These are phyloP conservation scores for Cynopterus sphinx DNA, from an alignment of 2,797 vertebrate species.

Conservation along the genomic window DNA sequence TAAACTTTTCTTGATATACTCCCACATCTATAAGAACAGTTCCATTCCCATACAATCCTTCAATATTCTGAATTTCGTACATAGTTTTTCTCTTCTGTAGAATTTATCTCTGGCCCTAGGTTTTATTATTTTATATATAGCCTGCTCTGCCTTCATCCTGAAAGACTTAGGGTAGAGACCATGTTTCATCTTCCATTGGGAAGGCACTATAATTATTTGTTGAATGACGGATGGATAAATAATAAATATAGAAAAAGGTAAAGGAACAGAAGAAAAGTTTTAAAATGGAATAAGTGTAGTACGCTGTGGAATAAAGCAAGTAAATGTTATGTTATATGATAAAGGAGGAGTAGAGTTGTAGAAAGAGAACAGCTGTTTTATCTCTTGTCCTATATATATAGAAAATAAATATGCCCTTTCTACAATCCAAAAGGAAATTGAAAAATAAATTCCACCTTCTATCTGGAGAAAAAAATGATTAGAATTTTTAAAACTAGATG, in stretches of 20 bases:
- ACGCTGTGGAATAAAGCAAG: background rate
- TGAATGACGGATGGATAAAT: background rate
- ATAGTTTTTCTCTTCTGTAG: background rate
- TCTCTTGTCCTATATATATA: background rate
- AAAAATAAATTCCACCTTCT: background rate
- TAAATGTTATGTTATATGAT: background rate
- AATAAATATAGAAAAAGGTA: background rate
- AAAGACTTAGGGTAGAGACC: background rate
- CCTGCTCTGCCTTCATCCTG: background rate
- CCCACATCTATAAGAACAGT: background rate
- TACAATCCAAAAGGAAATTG: background rate
- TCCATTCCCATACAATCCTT: background rate
- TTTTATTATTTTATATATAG: background rate
- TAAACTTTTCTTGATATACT: background rate
- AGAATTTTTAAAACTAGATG: background rate
- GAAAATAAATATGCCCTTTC: slow-evolving; percentile 1
- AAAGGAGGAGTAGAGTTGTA: background rate
- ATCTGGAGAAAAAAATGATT: background rate
- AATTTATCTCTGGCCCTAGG: background rate
- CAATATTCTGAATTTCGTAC: background rate
- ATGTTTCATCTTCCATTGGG: background rate
- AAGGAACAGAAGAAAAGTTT: background rate
- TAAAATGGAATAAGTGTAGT: background rate
- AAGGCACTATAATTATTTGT: background rate
- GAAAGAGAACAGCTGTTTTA: slow-evolving; percentile 21